These are phyloP conservation scores for Gobio occitaniae DNA, from an alignment of 2,797 vertebrate species.

Conservation along the genomic window DNA sequence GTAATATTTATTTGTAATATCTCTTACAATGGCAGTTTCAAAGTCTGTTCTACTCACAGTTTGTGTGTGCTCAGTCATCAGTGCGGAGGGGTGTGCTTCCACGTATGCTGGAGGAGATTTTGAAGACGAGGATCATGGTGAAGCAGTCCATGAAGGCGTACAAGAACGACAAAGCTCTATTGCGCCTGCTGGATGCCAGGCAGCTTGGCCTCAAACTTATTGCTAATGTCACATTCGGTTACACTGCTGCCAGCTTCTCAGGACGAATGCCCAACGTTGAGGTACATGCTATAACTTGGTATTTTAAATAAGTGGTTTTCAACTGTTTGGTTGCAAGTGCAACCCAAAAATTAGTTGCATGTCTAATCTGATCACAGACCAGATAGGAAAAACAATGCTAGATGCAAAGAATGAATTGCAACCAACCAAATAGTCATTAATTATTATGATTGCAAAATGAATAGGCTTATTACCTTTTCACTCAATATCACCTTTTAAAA, in stretches of 20 bases:
- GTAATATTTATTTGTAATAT: background rate
- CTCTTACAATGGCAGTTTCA: background rate
- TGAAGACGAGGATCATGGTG: conserved; percentile 95
- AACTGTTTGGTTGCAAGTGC: background rate
- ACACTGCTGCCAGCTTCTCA: conserved; percentile 92
- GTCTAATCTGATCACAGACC: background rate
- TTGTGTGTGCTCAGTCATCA: conserved; percentile 77
- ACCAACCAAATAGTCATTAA: background rate
- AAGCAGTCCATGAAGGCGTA: conserved; percentile 93
- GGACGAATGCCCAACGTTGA: conserved; percentile 96
- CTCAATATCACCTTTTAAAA: background rate
- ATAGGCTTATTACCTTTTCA: background rate
- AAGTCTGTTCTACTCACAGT: conserved; percentile 22
- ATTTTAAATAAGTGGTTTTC: conserved; percentile 1
- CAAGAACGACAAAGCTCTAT: conserved; percentile 89
- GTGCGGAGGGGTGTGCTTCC: conserved; percentile 94
- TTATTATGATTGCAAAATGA: background rate
- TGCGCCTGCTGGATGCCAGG: conserved; percentile 90
- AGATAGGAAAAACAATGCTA: background rate
- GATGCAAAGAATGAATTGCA: background rate
- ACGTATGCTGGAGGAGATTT: conserved; percentile 95
- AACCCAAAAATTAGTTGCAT: background rate
- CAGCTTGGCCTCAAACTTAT: conserved; percentile 97
- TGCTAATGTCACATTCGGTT: conserved; percentile 95
- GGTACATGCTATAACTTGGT: conserved; percentile 67